Evolutionary conservation across 2,888 invertebrate genomes (phyloP), one percentile per base, ranked within the genome.

Genomic region (Eristalis intricaria): DNA sequence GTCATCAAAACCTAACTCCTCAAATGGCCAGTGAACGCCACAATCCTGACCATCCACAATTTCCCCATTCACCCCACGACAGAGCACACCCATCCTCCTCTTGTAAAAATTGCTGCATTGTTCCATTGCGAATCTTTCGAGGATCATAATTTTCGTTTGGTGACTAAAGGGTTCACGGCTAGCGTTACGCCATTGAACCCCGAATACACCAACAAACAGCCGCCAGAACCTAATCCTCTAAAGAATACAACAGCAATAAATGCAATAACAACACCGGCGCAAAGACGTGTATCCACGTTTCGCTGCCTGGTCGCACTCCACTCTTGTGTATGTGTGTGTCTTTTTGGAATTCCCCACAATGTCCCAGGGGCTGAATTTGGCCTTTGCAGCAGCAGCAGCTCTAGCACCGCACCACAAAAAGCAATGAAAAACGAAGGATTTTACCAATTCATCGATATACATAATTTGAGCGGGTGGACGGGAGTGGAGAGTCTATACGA

Each of bases 381-480:
- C 83, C 61, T 75, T 86, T 74, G 60, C 50, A 64, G 40, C 26
- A 73, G 8, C 43, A 19, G 26, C 26, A 26, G n/a, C n/a, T n/a
- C 58, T 10, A 69, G 29, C 23, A 15, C 23, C 56, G 26, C 26
- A 26, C 74, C n/a, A 73, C 74, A 58, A 64, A 50, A 11, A 38
- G 64, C 29, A 58, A 66, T 35, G 22, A 61, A 61, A 26, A 29
- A 11, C 64, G 15, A 58, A 43, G 22, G 43, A 15, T 80, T 73
- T 73, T 29, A 64, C 66, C 76, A 80, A 81, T 81, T 77, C 81
- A 77, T 81, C 81, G 81, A 85, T 85, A 76, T 38, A 58, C 73
- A 81, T 81, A 85, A 81, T 81, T 81, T 73, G 63, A 81, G 81
- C 38, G 73, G 64, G 35, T 40, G 40, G 64, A 32, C 32, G 64